Conservation (phyloP, 1,140 invertebrate genomes). For the Brevipalpus yothersi region DNA sequence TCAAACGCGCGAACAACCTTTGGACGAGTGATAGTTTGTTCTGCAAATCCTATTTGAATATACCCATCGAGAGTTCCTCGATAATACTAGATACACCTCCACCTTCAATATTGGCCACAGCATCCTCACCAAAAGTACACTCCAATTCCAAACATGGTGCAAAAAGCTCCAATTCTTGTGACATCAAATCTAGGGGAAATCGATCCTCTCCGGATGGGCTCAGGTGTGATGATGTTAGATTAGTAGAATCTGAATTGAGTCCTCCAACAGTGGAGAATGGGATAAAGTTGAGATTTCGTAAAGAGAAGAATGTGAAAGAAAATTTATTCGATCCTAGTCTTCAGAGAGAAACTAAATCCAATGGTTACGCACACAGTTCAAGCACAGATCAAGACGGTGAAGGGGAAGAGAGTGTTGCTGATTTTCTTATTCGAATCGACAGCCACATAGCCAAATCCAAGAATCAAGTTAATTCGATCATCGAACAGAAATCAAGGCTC, state of each 20-base stretch:
- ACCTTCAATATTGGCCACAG: background rate
- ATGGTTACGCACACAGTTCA: background rate
- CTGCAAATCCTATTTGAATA: conserved; percentile 48
- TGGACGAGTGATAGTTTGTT: conserved; percentile 72
- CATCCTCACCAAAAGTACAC: conserved; percentile 1
- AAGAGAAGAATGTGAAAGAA: background rate
- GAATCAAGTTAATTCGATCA: conserved; percentile 48
- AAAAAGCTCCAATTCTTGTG: conserved; percentile 1
- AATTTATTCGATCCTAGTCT: background rate
- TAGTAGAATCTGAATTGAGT: background rate
- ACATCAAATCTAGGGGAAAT: background rate
- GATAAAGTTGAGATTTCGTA: background rate
- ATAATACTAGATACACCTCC: conserved; percentile 4
- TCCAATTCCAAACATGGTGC: background rate
- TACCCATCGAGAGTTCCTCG: conserved; percentile 30
- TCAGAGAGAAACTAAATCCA: background rate
- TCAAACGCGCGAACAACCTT: conserved; percentile 55
- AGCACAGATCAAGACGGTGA: conserved; percentile 14
- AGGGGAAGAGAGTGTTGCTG: conserved; percentile 41
- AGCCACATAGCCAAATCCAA: conserved; percentile 55
- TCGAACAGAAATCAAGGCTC: conserved; percentile 8
- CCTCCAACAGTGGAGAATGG: background rate
- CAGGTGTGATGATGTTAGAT: background rate
- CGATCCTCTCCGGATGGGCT: background rate
- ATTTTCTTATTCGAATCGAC: conserved; percentile 65